These are phyloP conservation scores for Myotis yumanensis DNA, from an alignment of 2,113 vertebrate species.

Conservation along the genomic window DNA sequence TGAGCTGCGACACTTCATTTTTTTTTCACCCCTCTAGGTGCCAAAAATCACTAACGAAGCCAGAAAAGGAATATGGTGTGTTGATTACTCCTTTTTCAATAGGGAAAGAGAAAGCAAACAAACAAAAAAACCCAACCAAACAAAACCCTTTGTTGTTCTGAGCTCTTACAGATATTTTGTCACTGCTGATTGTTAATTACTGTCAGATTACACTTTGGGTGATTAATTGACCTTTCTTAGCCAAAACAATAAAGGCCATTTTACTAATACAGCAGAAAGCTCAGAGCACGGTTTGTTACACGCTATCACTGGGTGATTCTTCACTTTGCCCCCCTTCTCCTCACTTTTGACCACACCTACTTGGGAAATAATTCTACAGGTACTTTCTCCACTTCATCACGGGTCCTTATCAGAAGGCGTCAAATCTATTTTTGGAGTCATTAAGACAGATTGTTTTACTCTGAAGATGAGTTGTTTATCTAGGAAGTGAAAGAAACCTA, in stretches of 20 bases:
- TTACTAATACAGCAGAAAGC: conserved; percentile 75
- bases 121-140: background rate
- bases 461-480: background rate
- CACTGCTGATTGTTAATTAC: conserved; percentile 83
- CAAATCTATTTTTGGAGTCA: conserved; percentile 8
- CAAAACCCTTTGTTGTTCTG: conserved; percentile 67
- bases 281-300: conserved; percentile 16
- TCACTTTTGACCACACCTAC: background rate
- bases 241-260: conserved; percentile 82
- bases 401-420: background rate
- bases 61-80: background rate
- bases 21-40: conserved; percentile 16
- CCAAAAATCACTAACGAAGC: conserved; percentile 34
- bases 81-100: conserved; percentile 8
- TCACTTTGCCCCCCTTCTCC: background rate
- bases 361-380: background rate
- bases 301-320: conserved; percentile 15
- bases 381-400: background rate
- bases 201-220: conserved; percentile 79
- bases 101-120: conserved; percentile 62
- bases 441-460: conserved; percentile 20
- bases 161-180: conserved; percentile 72
- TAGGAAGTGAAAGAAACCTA: conserved; percentile 3
- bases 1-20: background rate
- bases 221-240: conserved; percentile 83